Conservation (phyloP, 2,797 vertebrate species). For the Hyperoplus lanceolatus region DNA sequence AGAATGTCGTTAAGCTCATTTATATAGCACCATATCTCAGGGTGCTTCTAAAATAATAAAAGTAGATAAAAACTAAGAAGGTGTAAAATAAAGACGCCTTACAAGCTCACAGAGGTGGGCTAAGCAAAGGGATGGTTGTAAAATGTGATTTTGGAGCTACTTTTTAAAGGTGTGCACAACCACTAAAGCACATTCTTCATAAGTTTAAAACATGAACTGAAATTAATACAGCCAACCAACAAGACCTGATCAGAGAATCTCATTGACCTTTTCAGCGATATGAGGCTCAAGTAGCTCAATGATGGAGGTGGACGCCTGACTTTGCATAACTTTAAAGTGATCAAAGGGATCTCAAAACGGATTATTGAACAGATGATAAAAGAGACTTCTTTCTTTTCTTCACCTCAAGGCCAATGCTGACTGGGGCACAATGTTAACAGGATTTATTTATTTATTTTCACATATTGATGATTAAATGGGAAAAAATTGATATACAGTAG, state of each 20-base stretch:
- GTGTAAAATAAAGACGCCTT: constrained; percentile 7
- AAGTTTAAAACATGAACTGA: not conserved
- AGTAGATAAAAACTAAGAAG: not conserved
- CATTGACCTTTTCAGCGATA: constrained; percentile 4
- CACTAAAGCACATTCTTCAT: not conserved
- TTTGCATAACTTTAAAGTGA: constrained; percentile 8
- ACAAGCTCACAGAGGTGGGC: not conserved
- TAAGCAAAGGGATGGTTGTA: not conserved
- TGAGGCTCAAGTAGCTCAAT: constrained; percentile 1
- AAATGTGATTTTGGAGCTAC: not conserved
- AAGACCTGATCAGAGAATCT: constrained; percentile 4
- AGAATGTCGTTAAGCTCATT: constrained; percentile 23
- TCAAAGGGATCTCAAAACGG: constrained; percentile 11
- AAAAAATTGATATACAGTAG: no score
- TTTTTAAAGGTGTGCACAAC: not conserved
- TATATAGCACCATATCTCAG: constrained; percentile 6
- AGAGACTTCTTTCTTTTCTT: not conserved
- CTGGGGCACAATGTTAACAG: not conserved
- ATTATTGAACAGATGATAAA: constrained; percentile 5
- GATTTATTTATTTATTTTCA: no score
- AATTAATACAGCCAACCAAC: not conserved
- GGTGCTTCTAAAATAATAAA: constrained; percentile 18
- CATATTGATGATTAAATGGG: not conserved
- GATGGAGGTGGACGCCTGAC: constrained; percentile 8
- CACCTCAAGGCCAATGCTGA: not conserved